Evolutionary conservation across 92 coral and sea anemone genomes (phyloP).

Genomic region (Virgularia gustaviana): DNA sequence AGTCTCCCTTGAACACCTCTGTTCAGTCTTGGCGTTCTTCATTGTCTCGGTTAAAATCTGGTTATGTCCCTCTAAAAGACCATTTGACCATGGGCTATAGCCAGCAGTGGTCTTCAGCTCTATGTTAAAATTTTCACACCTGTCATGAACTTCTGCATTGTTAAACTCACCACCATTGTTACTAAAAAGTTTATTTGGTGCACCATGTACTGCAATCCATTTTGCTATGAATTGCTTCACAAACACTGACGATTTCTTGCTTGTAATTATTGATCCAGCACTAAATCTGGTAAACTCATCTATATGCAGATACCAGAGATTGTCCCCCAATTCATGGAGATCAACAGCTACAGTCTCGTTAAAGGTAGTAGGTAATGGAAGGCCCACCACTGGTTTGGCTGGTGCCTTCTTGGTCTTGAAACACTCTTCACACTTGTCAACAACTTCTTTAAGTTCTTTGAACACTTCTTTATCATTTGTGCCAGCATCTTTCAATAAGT

Average conservation of each 20-base stretch:
- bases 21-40: too few relatives aligned
- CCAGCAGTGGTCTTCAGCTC: too few relatives aligned
- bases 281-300: constrained; percentile 11
- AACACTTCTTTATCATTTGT: background rate
- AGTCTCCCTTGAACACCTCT: too few relatives aligned
- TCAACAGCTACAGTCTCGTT: constrained; percentile 14
- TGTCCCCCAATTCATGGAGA: constrained; percentile 1
- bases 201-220: too few relatives aligned
- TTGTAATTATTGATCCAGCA: too few relatives aligned
- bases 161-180: constrained; percentile 6
- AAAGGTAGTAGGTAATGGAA: background rate
- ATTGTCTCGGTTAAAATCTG: too few relatives aligned
- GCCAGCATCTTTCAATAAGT: background rate
- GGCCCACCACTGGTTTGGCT: background rate
- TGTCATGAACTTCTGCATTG: too few relatives aligned
- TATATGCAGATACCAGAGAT: constrained; percentile 9
- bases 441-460: background rate
- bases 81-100: too few relatives aligned
- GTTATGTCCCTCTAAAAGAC: too few relatives aligned
- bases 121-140: too few relatives aligned
- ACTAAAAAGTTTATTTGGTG: background rate
- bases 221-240: too few relatives aligned
- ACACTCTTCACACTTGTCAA: background rate
- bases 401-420: background rate
- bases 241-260: too few relatives aligned